These are phyloP conservation scores for Tridacna gigas DNA, from an alignment of 2,888 invertebrate species.

Conservation along the genomic window DNA sequence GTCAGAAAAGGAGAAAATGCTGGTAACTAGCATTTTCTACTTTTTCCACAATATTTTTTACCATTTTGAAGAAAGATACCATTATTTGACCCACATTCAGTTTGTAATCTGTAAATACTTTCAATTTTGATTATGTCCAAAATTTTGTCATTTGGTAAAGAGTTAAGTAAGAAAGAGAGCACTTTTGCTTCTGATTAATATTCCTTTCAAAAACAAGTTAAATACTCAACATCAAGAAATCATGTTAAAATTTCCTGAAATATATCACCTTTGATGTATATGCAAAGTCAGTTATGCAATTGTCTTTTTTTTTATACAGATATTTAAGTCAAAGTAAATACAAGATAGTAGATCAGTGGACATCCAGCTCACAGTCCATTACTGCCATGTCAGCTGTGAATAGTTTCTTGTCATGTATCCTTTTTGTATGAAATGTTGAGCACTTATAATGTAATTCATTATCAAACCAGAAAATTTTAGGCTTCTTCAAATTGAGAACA, in stretches of 20 bases:
- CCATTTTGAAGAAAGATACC: not conserved
- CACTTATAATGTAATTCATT: not conserved
- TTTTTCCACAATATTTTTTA: not conserved
- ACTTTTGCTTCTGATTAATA: too few relatives aligned
- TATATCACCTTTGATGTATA: too few relatives aligned
- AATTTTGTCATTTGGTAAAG: too few relatives aligned
- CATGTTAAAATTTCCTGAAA: too few relatives aligned
- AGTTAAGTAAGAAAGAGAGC: too few relatives aligned
- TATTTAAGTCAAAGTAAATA: constrained; percentile 81
- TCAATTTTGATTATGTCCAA: too few relatives aligned
- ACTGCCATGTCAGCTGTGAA: constrained; percentile 83
- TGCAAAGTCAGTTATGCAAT: too few relatives aligned
- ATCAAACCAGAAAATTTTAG: not conserved
- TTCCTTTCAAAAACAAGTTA: too few relatives aligned
- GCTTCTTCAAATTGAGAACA: too few relatives aligned
- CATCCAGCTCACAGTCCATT: constrained; percentile 75
- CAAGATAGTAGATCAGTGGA: constrained; percentile 78
- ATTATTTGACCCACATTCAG: too few relatives aligned
- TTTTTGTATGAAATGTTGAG: constrained; percentile 44
- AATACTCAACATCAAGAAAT: too few relatives aligned
- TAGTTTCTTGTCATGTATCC: constrained; percentile 83
- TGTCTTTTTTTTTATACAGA: constrained; percentile 62
- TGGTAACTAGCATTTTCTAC: not conserved
- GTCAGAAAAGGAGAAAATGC: not conserved
- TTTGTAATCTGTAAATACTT: too few relatives aligned